Base-by-base conservation (phyloP, 2,888 invertebrate genomes). In the Drosophila atroscutellata region DNA sequence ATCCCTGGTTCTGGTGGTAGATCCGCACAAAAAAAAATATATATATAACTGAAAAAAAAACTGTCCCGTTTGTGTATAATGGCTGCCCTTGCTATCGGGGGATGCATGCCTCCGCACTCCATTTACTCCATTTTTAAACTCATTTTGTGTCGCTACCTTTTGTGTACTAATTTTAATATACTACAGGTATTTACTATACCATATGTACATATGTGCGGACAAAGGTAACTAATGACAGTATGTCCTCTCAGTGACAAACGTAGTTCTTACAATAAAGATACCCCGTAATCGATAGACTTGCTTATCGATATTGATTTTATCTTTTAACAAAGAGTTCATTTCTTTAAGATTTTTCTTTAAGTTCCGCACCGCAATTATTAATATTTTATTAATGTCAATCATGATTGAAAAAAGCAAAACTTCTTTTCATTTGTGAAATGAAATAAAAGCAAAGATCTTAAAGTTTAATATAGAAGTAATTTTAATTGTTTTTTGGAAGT, bases 71-170 rank as follows among this genome's bases (percentile, higher is more conserved):
- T 20, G 36, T 26, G 42, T 13, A 54, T 72, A 77, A 82, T 82
- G 77, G 82, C 81, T 58, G 74, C 68, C 59, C 45, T 50, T 50
- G 63, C n/a, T 57, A 58, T 49, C 37, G 51, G 45, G 59, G 59
- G 60, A 34, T 64, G 63, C 47, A 59, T 24, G 34, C 47, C 45
- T 36, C 37, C 58, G 65, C 71, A 75, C 76, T 74, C 80, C 83
- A 80, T 78, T 89, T 86, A 85, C 89, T 89, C 80, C 85, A 86
- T 87, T 86, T 86, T 89, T 75, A 82, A 87, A 78, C 77, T 76
- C 77, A 84, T 86, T 86, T 86, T 42, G 77, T 58, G 28, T 50
- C 30, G 42, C 42, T 54, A 28, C 54, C 37, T 51, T 47, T 54
- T 54, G 59, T 77, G 67, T 55, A 71, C 71, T 67, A 61, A 64